A percentile compares a stretch with the other conserved stretches of the same genome.
Conservation (phyloP, 2,888 invertebrate species). For the Drosophila sordidula region DNA sequence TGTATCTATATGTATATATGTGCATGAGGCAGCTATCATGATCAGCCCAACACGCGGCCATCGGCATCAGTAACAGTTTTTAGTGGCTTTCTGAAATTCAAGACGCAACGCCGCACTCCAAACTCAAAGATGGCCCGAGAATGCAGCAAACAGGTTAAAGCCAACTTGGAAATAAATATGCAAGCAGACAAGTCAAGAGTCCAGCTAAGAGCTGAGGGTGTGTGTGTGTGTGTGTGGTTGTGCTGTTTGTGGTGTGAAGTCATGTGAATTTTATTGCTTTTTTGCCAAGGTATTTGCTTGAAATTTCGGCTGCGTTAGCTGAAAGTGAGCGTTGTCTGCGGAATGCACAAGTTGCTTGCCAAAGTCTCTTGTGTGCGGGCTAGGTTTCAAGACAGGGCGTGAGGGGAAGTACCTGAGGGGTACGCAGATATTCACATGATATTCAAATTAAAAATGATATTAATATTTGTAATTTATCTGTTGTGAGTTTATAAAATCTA, state of each 20-base stretch:
- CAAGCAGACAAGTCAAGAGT: conserved; percentile 71
- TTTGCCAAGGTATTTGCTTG: conserved; percentile 41
- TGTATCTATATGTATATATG: neutral
- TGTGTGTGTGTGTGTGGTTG: conserved; percentile 14
- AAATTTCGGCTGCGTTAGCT: conserved; percentile 42
- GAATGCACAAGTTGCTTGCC: conserved; percentile 46
- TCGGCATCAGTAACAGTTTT: conserved; percentile 39
- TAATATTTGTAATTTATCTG: no score
- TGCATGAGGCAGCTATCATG: conserved; percentile 30
- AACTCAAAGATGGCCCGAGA: conserved; percentile 53
- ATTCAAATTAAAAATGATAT: neutral
- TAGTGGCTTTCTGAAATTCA: conserved; percentile 55
- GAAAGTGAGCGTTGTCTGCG: conserved; percentile 49
- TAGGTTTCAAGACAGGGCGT: neutral
- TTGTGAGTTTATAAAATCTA: no score
- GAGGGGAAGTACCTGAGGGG: neutral
- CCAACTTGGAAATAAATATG: conserved; percentile 51
- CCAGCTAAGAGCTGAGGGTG: conserved; percentile 33
- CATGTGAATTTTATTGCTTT: conserved; percentile 68
- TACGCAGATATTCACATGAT: neutral
- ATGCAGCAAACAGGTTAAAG: conserved; percentile 74
- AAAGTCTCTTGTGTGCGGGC: conserved; percentile 43
- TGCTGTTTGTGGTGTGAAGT: conserved; percentile 47
- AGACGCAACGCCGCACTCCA: conserved; percentile 43
- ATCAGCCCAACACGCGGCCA: conserved; percentile 27